Evolutionary conservation across 2,113 vertebrate genomes (phyloP).

Genomic region (Corythornis vintsioides): DNA sequence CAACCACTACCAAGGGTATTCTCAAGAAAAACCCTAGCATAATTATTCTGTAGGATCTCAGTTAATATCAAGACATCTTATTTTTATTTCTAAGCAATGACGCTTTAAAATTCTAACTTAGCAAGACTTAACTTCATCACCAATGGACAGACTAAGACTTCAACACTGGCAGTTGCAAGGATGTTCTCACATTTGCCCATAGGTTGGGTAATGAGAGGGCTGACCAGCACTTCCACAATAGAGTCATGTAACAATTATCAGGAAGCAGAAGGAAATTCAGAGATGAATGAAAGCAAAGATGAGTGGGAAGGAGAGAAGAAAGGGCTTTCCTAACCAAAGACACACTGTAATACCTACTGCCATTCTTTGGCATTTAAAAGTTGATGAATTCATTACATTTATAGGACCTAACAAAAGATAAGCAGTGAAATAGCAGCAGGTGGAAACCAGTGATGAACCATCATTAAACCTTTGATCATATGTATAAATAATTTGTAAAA

Average conservation of each 20-base stretch:
- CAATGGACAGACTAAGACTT: background rate
- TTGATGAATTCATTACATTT: background rate
- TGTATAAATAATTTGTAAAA: background rate
- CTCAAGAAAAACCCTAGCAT: background rate
- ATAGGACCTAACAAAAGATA: background rate
- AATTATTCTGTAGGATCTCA: background rate
- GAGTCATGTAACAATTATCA: background rate
- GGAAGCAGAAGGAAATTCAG: background rate
- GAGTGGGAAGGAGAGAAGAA: background rate
- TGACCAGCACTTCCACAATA: background rate
- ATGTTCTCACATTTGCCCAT: background rate
- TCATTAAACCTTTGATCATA: constrained; percentile 14
- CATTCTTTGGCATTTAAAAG: background rate
- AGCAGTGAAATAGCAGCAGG: constrained; percentile 1
- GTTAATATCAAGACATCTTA: background rate
- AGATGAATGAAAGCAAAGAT: background rate
- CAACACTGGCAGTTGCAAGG: background rate
- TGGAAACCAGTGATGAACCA: background rate
- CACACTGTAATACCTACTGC: background rate
- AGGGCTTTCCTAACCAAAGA: background rate
- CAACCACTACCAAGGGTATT: background rate
- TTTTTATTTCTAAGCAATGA: background rate
- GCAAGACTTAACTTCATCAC: background rate
- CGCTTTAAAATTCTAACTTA: background rate
- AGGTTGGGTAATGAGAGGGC: background rate